These are phyloP conservation scores for Thecophora atra DNA, from an alignment of 2,888 invertebrate species.

Conservation along the genomic window DNA sequence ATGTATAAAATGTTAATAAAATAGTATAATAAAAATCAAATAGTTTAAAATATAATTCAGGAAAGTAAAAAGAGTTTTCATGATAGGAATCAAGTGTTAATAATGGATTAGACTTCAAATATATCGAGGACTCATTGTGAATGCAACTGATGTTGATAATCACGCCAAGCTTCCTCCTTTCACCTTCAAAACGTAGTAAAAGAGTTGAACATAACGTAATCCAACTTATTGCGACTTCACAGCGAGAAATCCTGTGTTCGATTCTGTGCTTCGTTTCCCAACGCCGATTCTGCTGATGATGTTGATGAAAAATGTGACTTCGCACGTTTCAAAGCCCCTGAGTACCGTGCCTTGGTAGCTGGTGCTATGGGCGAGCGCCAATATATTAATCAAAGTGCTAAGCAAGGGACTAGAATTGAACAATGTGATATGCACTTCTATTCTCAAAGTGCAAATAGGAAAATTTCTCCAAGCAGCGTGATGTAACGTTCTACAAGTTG, in stretches of 20 bases:
- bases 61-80: too few species aligned
- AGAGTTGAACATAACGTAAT: background rate
- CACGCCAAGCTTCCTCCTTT: too few species aligned
- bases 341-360: background rate
- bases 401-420: slow-evolving; percentile 50
- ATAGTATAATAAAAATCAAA: too few species aligned
- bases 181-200: too few species aligned
- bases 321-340: slow-evolving; percentile 11
- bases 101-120: too few species aligned
- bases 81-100: too few species aligned
- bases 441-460: background rate
- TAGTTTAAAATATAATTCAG: too few species aligned
- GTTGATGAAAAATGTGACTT: slow-evolving; percentile 17
- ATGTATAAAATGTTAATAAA: too few species aligned
- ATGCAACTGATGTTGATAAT: too few species aligned
- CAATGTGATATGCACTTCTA: slow-evolving; percentile 7
- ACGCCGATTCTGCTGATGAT: background rate
- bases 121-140: too few species aligned
- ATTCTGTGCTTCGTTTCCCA: background rate
- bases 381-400: slow-evolving; percentile 59
- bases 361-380: slow-evolving; percentile 7
- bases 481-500: background rate
- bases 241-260: background rate
- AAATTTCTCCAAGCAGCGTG: slow-evolving; percentile 8
- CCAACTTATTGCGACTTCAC: background rate